A percentile compares a stretch with the other conserved stretches of the same genome.
Conservation (phyloP, 2,113 vertebrate genomes). For the Oenanthe oenanthe region DNA sequence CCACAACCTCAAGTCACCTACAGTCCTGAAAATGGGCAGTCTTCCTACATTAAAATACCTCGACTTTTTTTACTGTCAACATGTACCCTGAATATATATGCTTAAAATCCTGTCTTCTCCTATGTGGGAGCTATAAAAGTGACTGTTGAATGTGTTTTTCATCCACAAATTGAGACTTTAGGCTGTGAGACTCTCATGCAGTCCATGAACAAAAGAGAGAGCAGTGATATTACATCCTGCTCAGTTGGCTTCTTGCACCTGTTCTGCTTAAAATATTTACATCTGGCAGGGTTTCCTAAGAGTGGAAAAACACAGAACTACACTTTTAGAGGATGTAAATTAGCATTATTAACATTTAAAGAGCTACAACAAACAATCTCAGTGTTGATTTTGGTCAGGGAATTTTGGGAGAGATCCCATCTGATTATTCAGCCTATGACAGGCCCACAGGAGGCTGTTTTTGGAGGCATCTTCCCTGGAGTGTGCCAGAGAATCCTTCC, state of each 20-base stretch:
- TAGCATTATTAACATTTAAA: background rate
- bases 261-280: background rate
- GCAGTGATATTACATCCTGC: background rate
- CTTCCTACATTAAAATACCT: background rate
- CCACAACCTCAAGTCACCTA: background rate
- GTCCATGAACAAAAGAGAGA: background rate
- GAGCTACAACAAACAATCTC: background rate
- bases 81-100: background rate
- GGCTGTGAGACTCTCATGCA: background rate
- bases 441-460: background rate
- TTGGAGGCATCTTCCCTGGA: background rate
- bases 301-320: background rate
- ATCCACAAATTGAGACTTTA: background rate
- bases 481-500: background rate
- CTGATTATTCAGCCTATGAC: background rate
- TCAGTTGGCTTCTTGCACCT: background rate
- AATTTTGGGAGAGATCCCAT: background rate
- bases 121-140: background rate
- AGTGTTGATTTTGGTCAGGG: background rate
- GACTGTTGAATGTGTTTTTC: background rate
- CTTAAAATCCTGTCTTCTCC: background rate
- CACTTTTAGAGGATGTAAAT: background rate
- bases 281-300: background rate
- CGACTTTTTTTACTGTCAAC: background rate
- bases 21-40: background rate